Evolutionary conservation across 2,888 invertebrate species (phyloP).

Genomic region (Aelia acuminata): DNA sequence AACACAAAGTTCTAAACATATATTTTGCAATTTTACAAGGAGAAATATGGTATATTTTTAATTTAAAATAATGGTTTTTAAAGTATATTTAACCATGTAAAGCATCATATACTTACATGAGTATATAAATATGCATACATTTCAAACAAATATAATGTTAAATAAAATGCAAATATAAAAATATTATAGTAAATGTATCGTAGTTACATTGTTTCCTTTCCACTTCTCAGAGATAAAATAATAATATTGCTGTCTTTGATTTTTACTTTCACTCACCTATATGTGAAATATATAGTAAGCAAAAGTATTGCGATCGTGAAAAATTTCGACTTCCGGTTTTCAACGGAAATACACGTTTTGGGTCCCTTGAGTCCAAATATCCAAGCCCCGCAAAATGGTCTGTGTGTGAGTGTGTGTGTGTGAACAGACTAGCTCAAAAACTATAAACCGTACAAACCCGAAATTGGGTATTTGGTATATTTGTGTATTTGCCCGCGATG

Average conservation of each 20-base stretch:
- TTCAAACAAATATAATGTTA: conserved; percentile 53
- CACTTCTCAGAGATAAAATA: background rate
- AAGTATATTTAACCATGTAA: conserved; percentile 56
- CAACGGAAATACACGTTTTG: too few relatives aligned
- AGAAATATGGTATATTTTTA: conserved; percentile 59
- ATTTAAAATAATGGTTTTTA: conserved; percentile 52
- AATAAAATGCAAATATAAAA: conserved; percentile 59
- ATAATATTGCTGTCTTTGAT: background rate
- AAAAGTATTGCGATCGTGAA: too few relatives aligned
- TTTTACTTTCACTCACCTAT: background rate
- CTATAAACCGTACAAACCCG: too few relatives aligned
- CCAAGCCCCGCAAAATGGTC: too few relatives aligned
- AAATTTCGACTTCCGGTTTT: too few relatives aligned
- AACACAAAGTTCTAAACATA: conserved; percentile 60
- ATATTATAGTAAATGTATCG: conserved; percentile 31
- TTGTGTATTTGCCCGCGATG: too few relatives aligned
- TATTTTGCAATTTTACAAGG: conserved; percentile 59
- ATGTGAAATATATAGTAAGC: too few relatives aligned
- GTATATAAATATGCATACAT: conserved; percentile 20
- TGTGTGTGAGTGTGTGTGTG: too few relatives aligned
- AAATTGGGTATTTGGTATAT: too few relatives aligned
- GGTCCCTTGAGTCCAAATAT: too few relatives aligned
- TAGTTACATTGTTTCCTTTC: background rate
- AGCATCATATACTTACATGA: conserved; percentile 20
- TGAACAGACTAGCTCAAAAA: too few relatives aligned